Conservation (phyloP, 2,888 invertebrate species). For the Fragum whitleyi region DNA sequence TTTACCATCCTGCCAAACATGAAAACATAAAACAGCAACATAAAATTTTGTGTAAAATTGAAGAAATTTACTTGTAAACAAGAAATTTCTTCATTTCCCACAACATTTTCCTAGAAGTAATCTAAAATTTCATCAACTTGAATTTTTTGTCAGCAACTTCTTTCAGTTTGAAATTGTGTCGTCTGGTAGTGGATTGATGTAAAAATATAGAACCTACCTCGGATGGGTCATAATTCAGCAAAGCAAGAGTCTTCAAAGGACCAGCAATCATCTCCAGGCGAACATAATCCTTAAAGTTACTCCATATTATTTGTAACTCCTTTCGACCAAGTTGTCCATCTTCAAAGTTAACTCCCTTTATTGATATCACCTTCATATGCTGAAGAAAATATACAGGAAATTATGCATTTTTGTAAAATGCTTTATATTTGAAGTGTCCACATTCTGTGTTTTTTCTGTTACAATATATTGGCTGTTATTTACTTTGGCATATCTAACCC, state of each 20-base stretch:
- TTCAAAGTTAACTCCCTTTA: conserved; percentile 77
- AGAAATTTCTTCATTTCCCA: conserved; percentile 1
- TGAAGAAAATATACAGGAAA: conserved; percentile 33
- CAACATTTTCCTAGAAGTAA: background rate
- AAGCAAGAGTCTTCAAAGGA: conserved; percentile 74
- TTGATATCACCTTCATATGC: conserved; percentile 58
- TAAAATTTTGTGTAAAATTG: conserved; percentile 2
- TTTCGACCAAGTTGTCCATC: conserved; percentile 75
- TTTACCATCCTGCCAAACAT: too few species aligned
- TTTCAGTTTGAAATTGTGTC: background rate
- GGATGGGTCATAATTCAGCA: conserved; percentile 4
- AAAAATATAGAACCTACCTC: background rate
- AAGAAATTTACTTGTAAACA: background rate
- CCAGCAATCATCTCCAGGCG: conserved; percentile 81
- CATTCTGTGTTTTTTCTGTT: too few species aligned
- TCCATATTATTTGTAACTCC: conserved; percentile 79
- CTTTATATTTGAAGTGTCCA: too few species aligned
- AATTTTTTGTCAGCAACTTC: background rate
- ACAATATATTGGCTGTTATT: too few species aligned
- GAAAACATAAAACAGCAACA: too few species aligned
- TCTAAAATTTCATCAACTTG: background rate
- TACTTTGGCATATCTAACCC: too few species aligned
- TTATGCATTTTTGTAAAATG: too few species aligned
- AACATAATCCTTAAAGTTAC: conserved; percentile 77
- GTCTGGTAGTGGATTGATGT: background rate